phyloP scores from a whole-genome alignment of 2,113 vertebrate species.

The Equus quagga region DNA sequence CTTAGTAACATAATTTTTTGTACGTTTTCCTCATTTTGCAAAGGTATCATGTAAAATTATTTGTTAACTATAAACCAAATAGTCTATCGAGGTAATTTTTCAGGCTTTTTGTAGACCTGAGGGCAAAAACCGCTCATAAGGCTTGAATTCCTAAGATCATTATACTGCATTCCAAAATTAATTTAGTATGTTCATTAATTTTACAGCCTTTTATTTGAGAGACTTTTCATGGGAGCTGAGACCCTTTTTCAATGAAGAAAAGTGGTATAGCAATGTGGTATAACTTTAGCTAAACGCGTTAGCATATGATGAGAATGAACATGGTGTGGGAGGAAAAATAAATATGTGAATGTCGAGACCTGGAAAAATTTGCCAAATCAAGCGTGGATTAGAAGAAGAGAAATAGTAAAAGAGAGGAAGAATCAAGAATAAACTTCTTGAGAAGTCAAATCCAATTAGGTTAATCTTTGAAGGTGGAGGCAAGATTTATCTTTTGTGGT shows the following conservation, averaged over 20 bases:
- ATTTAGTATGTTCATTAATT: slow-evolving; percentile 4
- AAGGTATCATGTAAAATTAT: slow-evolving; percentile 23
- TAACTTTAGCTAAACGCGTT: not conserved
- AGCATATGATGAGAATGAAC: not conserved
- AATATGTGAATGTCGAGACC: not conserved
- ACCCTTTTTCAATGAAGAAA: not conserved
- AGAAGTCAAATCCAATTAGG: not conserved
- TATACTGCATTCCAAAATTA: not conserved
- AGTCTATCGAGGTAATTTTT: not conserved
- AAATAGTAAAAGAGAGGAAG: not conserved
- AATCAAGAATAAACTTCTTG: not conserved
- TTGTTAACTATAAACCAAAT: slow-evolving; percentile 3
- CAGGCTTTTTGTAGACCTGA: not conserved
- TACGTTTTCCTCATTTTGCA: not conserved
- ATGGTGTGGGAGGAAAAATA: not conserved
- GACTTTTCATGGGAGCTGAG: not conserved
- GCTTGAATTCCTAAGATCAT: not conserved
- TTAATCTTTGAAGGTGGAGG: not conserved
- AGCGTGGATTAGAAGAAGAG: not conserved
- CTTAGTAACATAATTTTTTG: not conserved
- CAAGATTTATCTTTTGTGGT: not conserved
- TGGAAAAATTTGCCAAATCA: slow-evolving; percentile 4
- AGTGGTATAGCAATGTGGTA: not conserved
- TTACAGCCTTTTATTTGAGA: not conserved
- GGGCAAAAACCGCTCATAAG: not conserved